These are phyloP conservation scores for Mohoua ochrocephala DNA, from an alignment of 2,113 vertebrate genomes.

Conservation along the genomic window DNA sequence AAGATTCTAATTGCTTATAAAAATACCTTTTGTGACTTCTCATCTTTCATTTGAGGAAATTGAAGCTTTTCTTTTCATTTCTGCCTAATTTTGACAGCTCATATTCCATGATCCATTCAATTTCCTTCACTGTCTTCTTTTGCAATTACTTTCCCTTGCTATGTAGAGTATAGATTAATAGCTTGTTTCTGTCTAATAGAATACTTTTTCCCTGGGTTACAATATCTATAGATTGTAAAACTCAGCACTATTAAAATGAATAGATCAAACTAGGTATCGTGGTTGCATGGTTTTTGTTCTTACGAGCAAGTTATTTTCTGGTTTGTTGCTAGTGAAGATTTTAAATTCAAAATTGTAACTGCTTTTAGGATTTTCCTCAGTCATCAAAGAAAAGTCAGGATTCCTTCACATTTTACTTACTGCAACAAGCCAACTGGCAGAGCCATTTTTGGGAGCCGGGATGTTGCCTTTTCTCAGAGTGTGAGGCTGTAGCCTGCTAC, in stretches of 20 bases:
- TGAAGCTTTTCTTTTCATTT: not conserved
- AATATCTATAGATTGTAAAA: not conserved
- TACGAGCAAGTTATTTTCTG: not conserved
- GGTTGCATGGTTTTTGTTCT: not conserved
- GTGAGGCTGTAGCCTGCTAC: not conserved
- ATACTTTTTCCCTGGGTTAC: not conserved
- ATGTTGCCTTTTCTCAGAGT: not conserved
- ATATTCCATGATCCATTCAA: not conserved
- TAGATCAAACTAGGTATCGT: not conserved
- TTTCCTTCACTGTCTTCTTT: not conserved
- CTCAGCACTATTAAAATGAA: not conserved
- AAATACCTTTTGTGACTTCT: not conserved
- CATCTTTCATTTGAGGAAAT: not conserved
- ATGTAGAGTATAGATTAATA: not conserved
- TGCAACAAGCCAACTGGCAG: not conserved
- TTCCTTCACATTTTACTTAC: not conserved
- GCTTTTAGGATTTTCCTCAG: not conserved
- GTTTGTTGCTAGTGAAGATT: not conserved
- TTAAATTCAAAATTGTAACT: not conserved
- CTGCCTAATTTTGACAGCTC: not conserved
- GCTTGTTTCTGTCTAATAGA: not conserved
- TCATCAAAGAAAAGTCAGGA: not conserved
- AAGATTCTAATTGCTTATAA: not conserved
- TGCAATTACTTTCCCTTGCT: not conserved
- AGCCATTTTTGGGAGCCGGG: rapidly evolving